Conservation (phyloP, 2,888 invertebrate genomes). For the Dicyrtomina minuta region DNA sequence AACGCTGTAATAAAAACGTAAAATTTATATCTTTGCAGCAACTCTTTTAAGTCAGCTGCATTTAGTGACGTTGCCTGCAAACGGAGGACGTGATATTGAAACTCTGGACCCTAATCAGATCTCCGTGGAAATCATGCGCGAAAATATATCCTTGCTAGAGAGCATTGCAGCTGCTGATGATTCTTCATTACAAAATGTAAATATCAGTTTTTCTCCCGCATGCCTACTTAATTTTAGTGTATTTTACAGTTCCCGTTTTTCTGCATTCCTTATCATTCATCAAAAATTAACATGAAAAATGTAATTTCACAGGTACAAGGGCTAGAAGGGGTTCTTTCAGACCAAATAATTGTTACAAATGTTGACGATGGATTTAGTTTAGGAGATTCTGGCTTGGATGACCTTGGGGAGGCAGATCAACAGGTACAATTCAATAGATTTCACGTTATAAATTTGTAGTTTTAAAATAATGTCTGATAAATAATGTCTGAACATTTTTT, state of each 20-base stretch:
- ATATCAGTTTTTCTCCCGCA: not conserved
- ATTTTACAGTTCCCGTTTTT: no score
- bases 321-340: slow-evolving; percentile 49
- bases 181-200: slow-evolving; percentile 43
- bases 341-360: slow-evolving; percentile 51
- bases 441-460: not conserved
- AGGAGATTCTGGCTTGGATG: slow-evolving; percentile 43
- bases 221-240: not conserved
- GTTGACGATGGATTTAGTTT: slow-evolving; percentile 48
- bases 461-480: not conserved
- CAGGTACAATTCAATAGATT: slow-evolving; percentile 35
- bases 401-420: slow-evolving; percentile 45
- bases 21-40: slow-evolving; percentile 28
- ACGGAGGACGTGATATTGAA: slow-evolving; percentile 33
- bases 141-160: slow-evolving; percentile 51
- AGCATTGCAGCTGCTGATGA: slow-evolving; percentile 50
- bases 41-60: slow-evolving; percentile 47
- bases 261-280: no score
- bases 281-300: not conserved
- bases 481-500: not conserved
- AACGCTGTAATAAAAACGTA: not conserved
- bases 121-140: slow-evolving; percentile 51
- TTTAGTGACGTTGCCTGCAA: slow-evolving; percentile 42
- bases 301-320: slow-evolving; percentile 47
- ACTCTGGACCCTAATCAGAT: slow-evolving; percentile 45